Conservation (phyloP, 1,140 invertebrate genomes). For the Brachystomella parvula region DNA sequence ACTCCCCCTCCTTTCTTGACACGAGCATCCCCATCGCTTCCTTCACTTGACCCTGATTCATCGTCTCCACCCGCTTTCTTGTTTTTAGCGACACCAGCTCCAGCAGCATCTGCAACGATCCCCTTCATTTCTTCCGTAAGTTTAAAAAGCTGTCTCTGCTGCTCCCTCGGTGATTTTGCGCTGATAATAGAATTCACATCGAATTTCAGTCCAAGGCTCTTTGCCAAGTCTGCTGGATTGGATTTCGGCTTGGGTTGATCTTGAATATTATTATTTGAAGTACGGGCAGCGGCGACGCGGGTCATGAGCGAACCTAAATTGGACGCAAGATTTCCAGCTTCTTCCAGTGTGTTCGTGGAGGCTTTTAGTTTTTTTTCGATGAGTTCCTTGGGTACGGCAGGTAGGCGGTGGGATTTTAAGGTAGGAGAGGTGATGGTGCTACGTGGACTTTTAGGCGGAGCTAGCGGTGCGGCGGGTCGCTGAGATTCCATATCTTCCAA, state of each 20-base stretch:
- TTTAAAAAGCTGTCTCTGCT: neutral
- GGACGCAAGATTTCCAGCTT: slow-evolving; percentile 18
- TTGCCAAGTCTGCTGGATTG: neutral
- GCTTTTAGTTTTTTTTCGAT: neutral
- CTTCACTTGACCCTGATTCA: neutral
- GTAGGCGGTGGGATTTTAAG: no score
- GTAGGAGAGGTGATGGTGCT: neutral
- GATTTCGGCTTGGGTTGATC: neutral
- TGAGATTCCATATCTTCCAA: neutral
- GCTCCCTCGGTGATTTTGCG: neutral
- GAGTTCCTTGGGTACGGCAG: no score
- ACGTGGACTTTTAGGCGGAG: neutral
- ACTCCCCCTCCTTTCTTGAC: neutral
- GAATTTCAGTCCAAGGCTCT: neutral
- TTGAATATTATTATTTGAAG: neutral
- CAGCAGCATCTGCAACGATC: neutral
- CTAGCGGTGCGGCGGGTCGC: neutral
- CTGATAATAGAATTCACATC: neutral
- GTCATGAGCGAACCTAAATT: slow-evolving; percentile 19
- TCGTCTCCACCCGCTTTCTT: neutral
- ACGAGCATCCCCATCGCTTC: neutral
- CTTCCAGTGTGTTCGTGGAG: slow-evolving; percentile 15
- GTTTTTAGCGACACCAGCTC: neutral
- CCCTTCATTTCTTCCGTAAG: neutral
- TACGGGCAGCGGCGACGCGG: neutral